Base-by-base conservation (phyloP, 2,113 vertebrate species). In the Monopterus albus region DNA sequence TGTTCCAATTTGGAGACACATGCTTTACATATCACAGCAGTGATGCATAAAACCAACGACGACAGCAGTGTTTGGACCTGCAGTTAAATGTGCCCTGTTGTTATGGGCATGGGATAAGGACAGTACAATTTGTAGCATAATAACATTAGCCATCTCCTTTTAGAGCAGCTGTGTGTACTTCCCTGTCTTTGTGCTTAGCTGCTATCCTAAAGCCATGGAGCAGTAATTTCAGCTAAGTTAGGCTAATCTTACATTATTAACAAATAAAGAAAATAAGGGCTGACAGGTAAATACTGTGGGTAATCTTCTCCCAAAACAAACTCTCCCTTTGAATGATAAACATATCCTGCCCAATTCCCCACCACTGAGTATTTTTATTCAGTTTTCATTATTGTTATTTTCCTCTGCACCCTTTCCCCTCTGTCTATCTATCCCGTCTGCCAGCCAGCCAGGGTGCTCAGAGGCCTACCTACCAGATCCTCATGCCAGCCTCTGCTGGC, bases 401-500 rank as follows among this genome's bases (percentile, higher is more conserved):
- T 23, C 14, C 11, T 53, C 28, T n/a, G 5, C 9, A 13, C 25
- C 31, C 61, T 57, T 65, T 33, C 10, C 51, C 68, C 79, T 83
- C 63, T 78, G 49, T 78, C 55, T 56, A 57, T 74, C 64, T 62
- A 57, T 71, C 18, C 59, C 20, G 23, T 42, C 40, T 57, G 56
- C 36, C 51, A 73, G 50, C 36, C 65, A 60, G 29, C 43, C 42
- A 10, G 36, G 43, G 43, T 17, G 13, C 79, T 45, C 13, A 0
- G 39, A 65, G 51, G 68, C 72, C 58, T 56, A 66, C 76, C 64
- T 28, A 59, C 42, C 59, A 71, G 63, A 62, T 23, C 35, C 31
- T 57, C 3, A 2, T 75, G 84, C 85, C 77, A 88, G 67, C 70
- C 59, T 67, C 64, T 58, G 64, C 50, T 47, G 10, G 33, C 63